Evolutionary conservation across 2,888 invertebrate species (phyloP), one percentile per base, ranked within the genome.

Genomic region (Ischnura elegans): DNA sequence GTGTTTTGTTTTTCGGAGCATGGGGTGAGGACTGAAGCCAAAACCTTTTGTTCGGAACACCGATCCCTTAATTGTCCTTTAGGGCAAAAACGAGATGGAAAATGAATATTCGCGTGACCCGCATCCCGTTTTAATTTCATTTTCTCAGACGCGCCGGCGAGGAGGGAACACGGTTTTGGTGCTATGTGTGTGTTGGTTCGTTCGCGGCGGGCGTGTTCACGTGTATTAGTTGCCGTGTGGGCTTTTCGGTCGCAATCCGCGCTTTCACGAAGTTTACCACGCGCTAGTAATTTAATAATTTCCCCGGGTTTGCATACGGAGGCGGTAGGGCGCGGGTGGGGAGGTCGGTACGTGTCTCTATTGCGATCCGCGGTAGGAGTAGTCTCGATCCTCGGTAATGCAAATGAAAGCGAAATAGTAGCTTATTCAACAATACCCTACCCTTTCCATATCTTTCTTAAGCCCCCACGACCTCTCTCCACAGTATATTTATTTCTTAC

Each of bases 1-100:
- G 36, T 76, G 76, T 36, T 76, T 76, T 76, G 29, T 76, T 76
- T 76, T 76, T 76, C 76, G 36, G 76, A 36, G 29, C 29, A 55
- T 21, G 61, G 61, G 61, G 19, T 21, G 25, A 2, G 61, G 36
- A 76, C 10, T 36, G 29, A 51, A 25, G 76, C 76, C 36, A 76
- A 51, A 76, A 36, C 76, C 76, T 76, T 76, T 76, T 76, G 76
- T 76, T 76, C 76, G 76, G 29, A 76, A 36, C 76, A 36, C 76
- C 76, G 76, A 76, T 76, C 76, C 76, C 76, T 76, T 76, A 76
- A 76, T 76, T 76, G 76, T 76, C 76, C 76, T 76, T 76, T 29
- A 76, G 76, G 76, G 76, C 76, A 76, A 76, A 76, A 76, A 76
- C 76, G 76, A 76, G 76, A 76, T 76, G 76, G 76, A 76, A 76